A percentile compares a stretch with the other conserved stretches of the same genome.
Evolutionary conservation across 2,797 vertebrate species (phyloP).

Genomic region (Poeciliopsis presidionis): DNA sequence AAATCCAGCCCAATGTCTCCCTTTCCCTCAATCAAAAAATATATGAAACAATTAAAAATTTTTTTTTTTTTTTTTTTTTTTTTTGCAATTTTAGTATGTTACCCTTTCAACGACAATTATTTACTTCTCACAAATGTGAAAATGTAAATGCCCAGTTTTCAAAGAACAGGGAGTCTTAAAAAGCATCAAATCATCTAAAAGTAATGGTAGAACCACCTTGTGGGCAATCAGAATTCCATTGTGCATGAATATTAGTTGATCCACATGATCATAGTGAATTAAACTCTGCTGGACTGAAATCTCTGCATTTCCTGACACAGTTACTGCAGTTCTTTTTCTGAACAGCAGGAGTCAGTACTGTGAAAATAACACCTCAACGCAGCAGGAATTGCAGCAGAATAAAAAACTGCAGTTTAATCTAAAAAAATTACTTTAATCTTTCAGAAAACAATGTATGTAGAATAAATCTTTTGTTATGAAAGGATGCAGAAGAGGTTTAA

Average conservation of each 20-base stretch:
- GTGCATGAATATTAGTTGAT: not conserved
- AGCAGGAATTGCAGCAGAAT: not conserved
- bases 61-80: too few relatives aligned
- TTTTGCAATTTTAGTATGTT: not conserved
- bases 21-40: too few relatives aligned
- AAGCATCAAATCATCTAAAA: not conserved
- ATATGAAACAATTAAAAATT: too few relatives aligned
- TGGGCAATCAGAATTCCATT: not conserved
- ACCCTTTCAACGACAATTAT: not conserved
- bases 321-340: not conserved
- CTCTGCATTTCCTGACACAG: not conserved
- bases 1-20: not conserved
- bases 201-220: not conserved
- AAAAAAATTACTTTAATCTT: not conserved
- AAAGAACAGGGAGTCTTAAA: not conserved
- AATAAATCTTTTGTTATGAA: not conserved
- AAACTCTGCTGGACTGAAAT: not conserved
- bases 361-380: not conserved
- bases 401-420: not conserved
- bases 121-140: not conserved
- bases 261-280: not conserved
- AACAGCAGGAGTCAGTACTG: not conserved
- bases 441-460: not conserved
- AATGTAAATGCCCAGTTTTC: not conserved
- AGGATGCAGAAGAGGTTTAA: not conserved